A percentile compares a stretch with the other conserved stretches of the same genome.
phyloP scores from a whole-genome alignment of 2,797 vertebrate genomes.

The Eulemur mongoz region DNA sequence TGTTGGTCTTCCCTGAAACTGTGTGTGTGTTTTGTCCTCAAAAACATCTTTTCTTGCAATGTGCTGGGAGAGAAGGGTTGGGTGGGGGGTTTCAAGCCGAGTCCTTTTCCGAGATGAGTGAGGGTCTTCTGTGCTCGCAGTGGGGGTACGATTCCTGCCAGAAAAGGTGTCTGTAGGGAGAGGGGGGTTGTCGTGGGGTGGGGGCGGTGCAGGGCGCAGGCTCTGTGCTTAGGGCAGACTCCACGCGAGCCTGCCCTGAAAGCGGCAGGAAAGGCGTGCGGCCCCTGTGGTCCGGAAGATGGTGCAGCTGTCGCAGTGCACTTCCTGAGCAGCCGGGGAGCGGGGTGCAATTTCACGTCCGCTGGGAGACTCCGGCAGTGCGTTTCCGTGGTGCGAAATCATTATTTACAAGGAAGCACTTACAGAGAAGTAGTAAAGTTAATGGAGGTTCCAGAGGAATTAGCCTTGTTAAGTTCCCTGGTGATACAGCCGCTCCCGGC shows the following conservation, averaged over 20 bases:
- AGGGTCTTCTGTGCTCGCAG: neutral
- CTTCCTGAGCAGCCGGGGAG: neutral
- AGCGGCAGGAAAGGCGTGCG: neutral
- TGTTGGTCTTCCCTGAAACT: neutral
- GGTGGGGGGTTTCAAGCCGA: neutral
- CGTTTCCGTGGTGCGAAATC: conserved; percentile 16
- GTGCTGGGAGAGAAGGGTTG: neutral
- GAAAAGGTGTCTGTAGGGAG: neutral
- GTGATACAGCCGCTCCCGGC: neutral
- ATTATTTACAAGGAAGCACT: conserved; percentile 73
- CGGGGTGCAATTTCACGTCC: conserved; percentile 30
- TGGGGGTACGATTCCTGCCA: neutral
- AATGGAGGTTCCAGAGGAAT: conserved; percentile 73
- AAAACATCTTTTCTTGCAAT: neutral
- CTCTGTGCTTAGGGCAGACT: neutral
- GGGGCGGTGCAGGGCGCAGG: neutral
- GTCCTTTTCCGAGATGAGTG: neutral
- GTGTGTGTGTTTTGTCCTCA: neutral
- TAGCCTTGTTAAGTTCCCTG: conserved; percentile 54
- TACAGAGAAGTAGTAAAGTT: conserved; percentile 65
- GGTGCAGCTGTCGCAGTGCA: neutral
- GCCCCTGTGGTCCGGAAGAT: neutral
- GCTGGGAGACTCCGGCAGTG: conserved; percentile 9
- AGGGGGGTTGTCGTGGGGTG: neutral
- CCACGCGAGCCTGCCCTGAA: neutral